Evolutionary conservation across 1,140 invertebrate genomes (phyloP).

Genomic region (Geopemphigus sp.): DNA sequence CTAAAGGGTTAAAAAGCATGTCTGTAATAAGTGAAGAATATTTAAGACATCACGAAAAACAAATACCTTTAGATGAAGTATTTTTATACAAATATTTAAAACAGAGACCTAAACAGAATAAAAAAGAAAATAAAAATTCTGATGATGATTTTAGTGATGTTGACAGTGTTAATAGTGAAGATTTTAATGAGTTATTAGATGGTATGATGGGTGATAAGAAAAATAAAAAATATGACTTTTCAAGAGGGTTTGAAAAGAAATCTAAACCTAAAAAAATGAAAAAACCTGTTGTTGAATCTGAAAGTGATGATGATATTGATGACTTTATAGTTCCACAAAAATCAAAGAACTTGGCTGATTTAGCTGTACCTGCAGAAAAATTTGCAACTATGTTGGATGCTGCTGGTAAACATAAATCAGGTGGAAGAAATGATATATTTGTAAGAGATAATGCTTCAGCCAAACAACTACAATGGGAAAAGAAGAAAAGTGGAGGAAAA

Average conservation of each 20-base stretch:
- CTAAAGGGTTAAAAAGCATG: conserved; percentile 63
- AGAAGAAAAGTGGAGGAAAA: conserved; percentile 50
- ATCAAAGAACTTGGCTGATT: conserved; percentile 55
- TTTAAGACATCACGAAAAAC: conserved; percentile 65
- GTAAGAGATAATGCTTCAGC: conserved; percentile 41
- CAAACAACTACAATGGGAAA: conserved; percentile 52
- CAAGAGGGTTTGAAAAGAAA: conserved; percentile 54
- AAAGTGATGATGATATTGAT: conserved; percentile 57
- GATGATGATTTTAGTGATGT: conserved; percentile 65
- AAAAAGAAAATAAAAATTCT: conserved; percentile 53
- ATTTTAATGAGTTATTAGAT: conserved; percentile 82
- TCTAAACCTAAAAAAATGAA: conserved; percentile 53
- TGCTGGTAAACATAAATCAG: conserved; percentile 58
- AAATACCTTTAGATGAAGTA: conserved; percentile 77
- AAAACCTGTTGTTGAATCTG: conserved; percentile 53
- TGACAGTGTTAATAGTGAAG: conserved; percentile 82
- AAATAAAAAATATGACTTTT: conserved; percentile 56
- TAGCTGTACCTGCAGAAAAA: conserved; percentile 71
- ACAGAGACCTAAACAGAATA: conserved; percentile 52
- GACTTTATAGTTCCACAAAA: conserved; percentile 54
- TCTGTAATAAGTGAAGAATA: conserved; percentile 69
- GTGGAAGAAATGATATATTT: conserved; percentile 46
- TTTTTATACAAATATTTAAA: conserved; percentile 70
- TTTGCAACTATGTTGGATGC: conserved; percentile 71
- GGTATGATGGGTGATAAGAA: conserved; percentile 59